Base-by-base conservation (phyloP, 2,888 invertebrate species). In the Mycogona germanica region DNA sequence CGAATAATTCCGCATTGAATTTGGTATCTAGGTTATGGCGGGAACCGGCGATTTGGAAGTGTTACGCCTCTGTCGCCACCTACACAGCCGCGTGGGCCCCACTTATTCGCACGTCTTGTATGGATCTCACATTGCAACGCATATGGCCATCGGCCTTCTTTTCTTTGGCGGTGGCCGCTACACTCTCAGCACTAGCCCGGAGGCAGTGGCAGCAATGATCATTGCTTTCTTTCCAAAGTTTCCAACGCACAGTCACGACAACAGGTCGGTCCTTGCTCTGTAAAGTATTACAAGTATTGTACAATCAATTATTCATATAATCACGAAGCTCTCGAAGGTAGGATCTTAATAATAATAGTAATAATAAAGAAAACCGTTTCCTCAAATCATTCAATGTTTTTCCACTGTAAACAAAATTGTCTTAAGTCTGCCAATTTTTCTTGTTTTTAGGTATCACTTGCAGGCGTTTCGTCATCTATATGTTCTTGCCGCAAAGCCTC, bases 401-500 rank as follows among this genome's bases (percentile, higher is more conserved):
- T n/a, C 35, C 35, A 9, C n/a, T n/a, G 9, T 12, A 32, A 32
- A 32, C 9, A 32, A n/a, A 12, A 32, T 32, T 32, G 9, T 9
- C n/a, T 32, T 32, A 12, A n/a, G n/a, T 32, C 9, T 12, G 35
- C n/a, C 9, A 32, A 32, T 32, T 12, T 55, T n/a, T n/a, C n/a
- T n/a, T n/a, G n/a, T n/a, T 67, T 70, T 12, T 66, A 91, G 92
- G 61, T 95, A 95, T 68, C 97, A 98, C 69, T 74, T 98, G 53
- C 97, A 98, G 77, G 96, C 97, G 0, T 83, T 98, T 65, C 77
- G 97, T 1, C 97, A 98, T 70, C 75, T 98, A 23, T 98, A 97
- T 70, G 93, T 95, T 0, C 68, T 98, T 59, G 96, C 97, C 0
- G 84, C 86, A 0, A 92, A 97, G 66, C 87, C 91, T 0, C 75